These are phyloP conservation scores for Himalopsyche kuldschensis DNA, from an alignment of 2,888 invertebrate genomes.

Conservation along the genomic window DNA sequence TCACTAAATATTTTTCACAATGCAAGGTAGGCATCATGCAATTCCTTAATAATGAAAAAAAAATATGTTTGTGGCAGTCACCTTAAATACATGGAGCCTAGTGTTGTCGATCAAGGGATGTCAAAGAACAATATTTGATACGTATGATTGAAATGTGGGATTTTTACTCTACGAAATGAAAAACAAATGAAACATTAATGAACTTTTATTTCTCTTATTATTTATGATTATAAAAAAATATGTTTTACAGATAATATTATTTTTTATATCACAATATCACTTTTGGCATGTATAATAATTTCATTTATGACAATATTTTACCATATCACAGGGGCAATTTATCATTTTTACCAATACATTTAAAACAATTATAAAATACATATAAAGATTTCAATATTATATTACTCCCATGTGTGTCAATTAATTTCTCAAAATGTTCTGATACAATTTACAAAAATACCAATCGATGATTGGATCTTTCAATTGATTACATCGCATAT, in stretches of 20 bases:
- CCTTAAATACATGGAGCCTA: too few relatives aligned
- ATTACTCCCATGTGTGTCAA: too few relatives aligned
- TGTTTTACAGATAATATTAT: neutral
- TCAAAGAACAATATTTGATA: too few relatives aligned
- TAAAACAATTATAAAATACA: neutral
- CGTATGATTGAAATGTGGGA: too few relatives aligned
- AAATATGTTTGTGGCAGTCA: too few relatives aligned
- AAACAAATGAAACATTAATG: neutral
- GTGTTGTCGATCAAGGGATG: too few relatives aligned
- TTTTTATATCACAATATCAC: neutral
- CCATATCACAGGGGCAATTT: neutral
- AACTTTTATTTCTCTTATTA: neutral
- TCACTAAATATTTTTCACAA: too few relatives aligned
- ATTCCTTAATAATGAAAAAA: too few relatives aligned
- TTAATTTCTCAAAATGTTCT: neutral
- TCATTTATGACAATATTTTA: neutral
- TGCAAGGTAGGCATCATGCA: too few relatives aligned
- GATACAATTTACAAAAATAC: neutral
- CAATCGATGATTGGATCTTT: neutral
- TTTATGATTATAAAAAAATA: neutral
- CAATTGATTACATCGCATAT: neutral
- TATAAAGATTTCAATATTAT: neutral
- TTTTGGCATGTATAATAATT: neutral
- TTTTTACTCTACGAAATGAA: neutral
- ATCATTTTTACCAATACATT: neutral